phyloP scores from a whole-genome alignment of 2,113 vertebrate genomes.

The Vulpes ferrilata region DNA sequence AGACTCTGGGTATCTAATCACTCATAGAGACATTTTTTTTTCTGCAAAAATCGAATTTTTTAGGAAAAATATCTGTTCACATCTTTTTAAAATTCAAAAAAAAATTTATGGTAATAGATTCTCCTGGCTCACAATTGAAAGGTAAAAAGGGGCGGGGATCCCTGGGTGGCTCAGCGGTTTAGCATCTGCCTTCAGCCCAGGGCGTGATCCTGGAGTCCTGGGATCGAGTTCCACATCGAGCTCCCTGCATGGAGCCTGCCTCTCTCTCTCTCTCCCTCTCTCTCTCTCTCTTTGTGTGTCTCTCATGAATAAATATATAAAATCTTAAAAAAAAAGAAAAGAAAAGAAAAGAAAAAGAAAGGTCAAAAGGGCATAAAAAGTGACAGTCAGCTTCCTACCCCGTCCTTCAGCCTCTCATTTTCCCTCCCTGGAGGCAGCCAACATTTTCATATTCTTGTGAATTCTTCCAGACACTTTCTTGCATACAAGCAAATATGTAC shows the following conservation, averaged over 20 bases:
- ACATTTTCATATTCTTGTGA: background rate
- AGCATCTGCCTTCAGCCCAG: too few species aligned
- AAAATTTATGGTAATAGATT: background rate
- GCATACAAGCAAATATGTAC: background rate
- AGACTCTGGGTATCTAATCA: background rate
- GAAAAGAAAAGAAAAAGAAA: background rate
- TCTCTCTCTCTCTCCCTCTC: too few species aligned
- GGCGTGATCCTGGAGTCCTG: too few species aligned
- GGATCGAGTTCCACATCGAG: too few species aligned
- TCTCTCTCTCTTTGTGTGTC: too few species aligned
- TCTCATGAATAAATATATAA: too few species aligned
- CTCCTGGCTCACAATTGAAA: background rate
- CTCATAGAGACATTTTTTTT: background rate
- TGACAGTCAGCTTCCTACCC: background rate
- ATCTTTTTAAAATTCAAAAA: conserved; percentile 4
- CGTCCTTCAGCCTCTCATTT: background rate
- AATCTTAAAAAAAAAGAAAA: too few species aligned
- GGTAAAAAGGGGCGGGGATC: background rate
- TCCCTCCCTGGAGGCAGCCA: background rate
- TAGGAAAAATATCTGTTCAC: background rate
- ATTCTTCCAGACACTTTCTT: background rate
- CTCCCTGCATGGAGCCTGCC: too few species aligned
- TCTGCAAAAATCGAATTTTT: background rate
- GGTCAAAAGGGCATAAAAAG: background rate
- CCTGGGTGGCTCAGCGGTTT: too few species aligned